phyloP scores from a whole-genome alignment of 2,113 vertebrate species.

The Pagrus major region DNA sequence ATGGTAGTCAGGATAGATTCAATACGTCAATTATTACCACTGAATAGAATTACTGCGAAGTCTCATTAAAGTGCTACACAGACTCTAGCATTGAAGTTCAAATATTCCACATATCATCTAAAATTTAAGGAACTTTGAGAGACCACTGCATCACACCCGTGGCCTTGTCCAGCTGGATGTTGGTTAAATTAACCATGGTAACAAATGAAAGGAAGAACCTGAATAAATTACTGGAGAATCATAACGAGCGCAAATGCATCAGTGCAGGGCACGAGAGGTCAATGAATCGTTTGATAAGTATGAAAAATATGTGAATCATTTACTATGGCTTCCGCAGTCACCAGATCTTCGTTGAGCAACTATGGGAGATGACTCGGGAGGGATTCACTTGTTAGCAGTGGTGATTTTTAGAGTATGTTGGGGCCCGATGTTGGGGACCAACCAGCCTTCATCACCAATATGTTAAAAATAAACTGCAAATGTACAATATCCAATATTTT shows the following conservation, averaged over 20 bases:
- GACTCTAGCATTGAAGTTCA: neutral
- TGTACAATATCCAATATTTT: too few species aligned
- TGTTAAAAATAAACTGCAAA: too few species aligned
- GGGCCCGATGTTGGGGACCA: too few species aligned
- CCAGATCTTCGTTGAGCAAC: neutral
- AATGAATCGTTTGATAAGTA: neutral
- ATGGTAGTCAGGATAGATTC: conserved; percentile 62
- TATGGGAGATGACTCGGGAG: neutral
- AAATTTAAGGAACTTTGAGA: conserved; percentile 1
- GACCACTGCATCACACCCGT: neutral
- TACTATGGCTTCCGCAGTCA: neutral
- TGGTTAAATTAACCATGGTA: neutral
- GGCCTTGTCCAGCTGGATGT: neutral
- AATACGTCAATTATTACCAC: conserved; percentile 60
- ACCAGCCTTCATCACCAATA: too few species aligned
- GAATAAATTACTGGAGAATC: conserved; percentile 2
- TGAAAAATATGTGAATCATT: neutral
- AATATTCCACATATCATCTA: neutral
- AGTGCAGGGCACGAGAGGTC: neutral
- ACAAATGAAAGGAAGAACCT: conserved; percentile 15
- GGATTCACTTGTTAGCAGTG: too few species aligned
- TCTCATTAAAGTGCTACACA: neutral
- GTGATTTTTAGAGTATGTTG: too few species aligned
- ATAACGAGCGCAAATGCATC: neutral
- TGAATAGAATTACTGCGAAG: conserved; percentile 28